Evolutionary conservation across 1,140 invertebrate genomes (phyloP), one percentile per base, ranked within the genome.

Genomic region (Rhopalosiphum padi): DNA sequence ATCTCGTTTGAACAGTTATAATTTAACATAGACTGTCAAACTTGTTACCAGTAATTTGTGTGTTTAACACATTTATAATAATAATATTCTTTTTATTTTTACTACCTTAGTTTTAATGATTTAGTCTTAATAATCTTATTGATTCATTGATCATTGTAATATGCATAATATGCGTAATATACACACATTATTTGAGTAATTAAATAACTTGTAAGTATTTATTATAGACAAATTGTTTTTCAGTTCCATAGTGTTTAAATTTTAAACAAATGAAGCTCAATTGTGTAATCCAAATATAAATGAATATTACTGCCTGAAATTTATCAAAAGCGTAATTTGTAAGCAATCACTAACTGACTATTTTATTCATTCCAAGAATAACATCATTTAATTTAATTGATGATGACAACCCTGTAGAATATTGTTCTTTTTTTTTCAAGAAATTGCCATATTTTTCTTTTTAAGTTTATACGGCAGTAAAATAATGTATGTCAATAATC

Each of bases 1-100:
- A 92, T 85, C 46, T 92, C n/a, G 91, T 92, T 92, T 92, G 68
- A 92, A 85, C 68, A 92, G 68, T 82, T 35, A 18, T 92, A 30
- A 85, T 48, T 25, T 30, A 83, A 48, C 46, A 41, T 55, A 9
- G 25, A 82, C 68, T 51, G 91, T 82, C 91, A 35, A 92, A 92
- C 77, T 92, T 92, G 91, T 92, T 92, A 92, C 91, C 91, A 82
- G 53, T 83, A 92, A 92, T 91, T 8, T 91, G 90, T 83, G 37
- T 92, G 30, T n/a, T 4, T 43, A 8, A 51, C 91, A 92, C 77
- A 92, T 83, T 51, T 35, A 82, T 91, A 46, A 82, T 91, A 91
- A 82, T 30, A 82, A 91, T 82, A 83, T 30, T 82, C 46, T 35
- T 91, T 68, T 83, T 46, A 48, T 91, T 46, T 91, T 77, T 46